These are phyloP conservation scores for Solen grandis DNA, from an alignment of 1,140 invertebrate genomes.

Conservation along the genomic window DNA sequence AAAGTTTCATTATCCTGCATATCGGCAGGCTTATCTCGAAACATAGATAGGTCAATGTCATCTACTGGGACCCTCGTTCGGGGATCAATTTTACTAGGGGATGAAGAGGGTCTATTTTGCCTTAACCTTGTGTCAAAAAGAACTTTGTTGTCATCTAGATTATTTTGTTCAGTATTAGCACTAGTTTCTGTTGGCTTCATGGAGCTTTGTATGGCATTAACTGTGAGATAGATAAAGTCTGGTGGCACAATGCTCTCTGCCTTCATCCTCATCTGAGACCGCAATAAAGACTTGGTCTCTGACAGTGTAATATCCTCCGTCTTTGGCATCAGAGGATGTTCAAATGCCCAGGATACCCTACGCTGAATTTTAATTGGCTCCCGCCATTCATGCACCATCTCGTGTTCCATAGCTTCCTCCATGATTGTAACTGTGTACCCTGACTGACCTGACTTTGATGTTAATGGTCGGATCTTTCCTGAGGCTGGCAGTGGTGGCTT, in stretches of 20 bases:
- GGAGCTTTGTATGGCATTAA: slow-evolving; percentile 76
- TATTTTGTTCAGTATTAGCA: slow-evolving; percentile 68
- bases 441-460: slow-evolving; percentile 64
- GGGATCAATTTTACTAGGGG: slow-evolving; percentile 78
- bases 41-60: slow-evolving; percentile 68
- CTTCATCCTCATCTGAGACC: slow-evolving; percentile 79
- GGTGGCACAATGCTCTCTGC: slow-evolving; percentile 75
- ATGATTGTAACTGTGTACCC: slow-evolving; percentile 59
- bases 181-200: slow-evolving; percentile 70
- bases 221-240: slow-evolving; percentile 78
- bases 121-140: slow-evolving; percentile 52
- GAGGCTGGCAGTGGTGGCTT: slow-evolving; percentile 60
- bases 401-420: slow-evolving; percentile 38
- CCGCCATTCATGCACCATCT: slow-evolving; percentile 27
- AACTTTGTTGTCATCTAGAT: slow-evolving; percentile 37
- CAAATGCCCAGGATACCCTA: slow-evolving; percentile 80
- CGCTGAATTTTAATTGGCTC: slow-evolving; percentile 58
- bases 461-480: slow-evolving; percentile 55
- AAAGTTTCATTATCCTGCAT: slow-evolving; percentile 60
- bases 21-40: slow-evolving; percentile 55
- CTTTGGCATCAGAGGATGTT: slow-evolving; percentile 73
- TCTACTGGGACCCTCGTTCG: slow-evolving; percentile 75
- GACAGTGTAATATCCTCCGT: slow-evolving; percentile 74
- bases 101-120: slow-evolving; percentile 75
- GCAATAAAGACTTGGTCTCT: slow-evolving; percentile 78